Evolutionary conservation across 2,888 invertebrate species (phyloP).

Genomic region (Lordiphosa fenestrarum): DNA sequence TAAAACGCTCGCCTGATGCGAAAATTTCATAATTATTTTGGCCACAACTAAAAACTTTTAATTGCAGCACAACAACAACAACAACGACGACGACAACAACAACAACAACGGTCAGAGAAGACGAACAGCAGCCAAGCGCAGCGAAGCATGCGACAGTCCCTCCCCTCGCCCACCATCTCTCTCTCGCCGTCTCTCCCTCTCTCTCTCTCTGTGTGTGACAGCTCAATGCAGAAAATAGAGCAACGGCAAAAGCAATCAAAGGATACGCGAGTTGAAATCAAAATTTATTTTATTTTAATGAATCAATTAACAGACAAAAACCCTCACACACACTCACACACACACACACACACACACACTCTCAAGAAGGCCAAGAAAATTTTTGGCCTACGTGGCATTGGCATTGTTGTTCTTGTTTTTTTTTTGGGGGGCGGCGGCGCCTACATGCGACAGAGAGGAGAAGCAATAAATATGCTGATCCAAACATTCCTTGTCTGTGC

Average conservation of each 20-base stretch:
- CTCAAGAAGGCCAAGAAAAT: conserved; percentile 24
- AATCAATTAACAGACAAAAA: conserved; percentile 31
- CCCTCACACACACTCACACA: conserved; percentile 21
- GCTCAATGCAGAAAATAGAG: conserved; percentile 45
- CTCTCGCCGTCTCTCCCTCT: background rate
- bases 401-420: conserved; percentile 39
- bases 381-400: conserved; percentile 44
- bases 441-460: too few species aligned
- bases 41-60: conserved; percentile 38
- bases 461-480: too few species aligned
- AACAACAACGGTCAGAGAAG: conserved; percentile 14
- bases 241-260: conserved; percentile 41
- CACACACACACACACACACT: too few species aligned
- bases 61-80: conserved; percentile 56
- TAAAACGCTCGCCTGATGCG: conserved; percentile 18
- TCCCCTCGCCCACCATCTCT: conserved; percentile 5
- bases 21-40: conserved; percentile 38
- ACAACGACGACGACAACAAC: conserved; percentile 2
- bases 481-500: too few species aligned
- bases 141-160: conserved; percentile 57
- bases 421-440: conserved; percentile 1
- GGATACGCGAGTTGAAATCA: conserved; percentile 36
- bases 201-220: conserved; percentile 28
- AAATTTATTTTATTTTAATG: conserved; percentile 28
- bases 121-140: conserved; percentile 52